These are phyloP conservation scores for Heliornis fulica DNA, from an alignment of 2,113 vertebrate species.

Conservation along the genomic window DNA sequence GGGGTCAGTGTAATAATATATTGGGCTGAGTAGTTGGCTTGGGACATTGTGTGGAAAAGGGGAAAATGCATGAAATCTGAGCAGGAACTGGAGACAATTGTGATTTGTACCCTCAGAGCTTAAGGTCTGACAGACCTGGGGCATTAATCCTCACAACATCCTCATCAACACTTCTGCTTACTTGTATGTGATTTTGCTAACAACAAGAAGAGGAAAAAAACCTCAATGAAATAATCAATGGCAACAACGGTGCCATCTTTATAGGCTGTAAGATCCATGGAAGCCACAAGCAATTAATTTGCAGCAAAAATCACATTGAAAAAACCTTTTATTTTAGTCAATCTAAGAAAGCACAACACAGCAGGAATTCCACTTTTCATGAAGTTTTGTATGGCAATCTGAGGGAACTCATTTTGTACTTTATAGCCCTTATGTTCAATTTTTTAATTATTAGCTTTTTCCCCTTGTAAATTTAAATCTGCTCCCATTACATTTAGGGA, in stretches of 20 bases:
- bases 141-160: neutral
- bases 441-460: constrained; percentile 56
- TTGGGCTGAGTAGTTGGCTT: neutral
- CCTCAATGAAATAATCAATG: neutral
- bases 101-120: neutral
- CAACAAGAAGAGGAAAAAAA: neutral
- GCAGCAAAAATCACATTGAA: neutral
- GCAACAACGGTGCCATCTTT: neutral
- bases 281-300: constrained; percentile 28
- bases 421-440: constrained; percentile 46
- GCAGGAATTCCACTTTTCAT: neutral
- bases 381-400: neutral
- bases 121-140: neutral
- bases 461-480: constrained; percentile 31
- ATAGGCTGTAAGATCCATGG: neutral
- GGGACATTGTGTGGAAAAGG: neutral
- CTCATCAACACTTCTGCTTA: neutral
- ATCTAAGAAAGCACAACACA: neutral
- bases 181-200: neutral
- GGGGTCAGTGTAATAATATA: accelerated
- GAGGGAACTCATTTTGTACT: constrained; percentile 7
- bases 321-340: neutral
- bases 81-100: neutral
- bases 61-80: neutral
- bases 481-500: neutral